Evolutionary conservation across 2,113 vertebrate genomes (phyloP).

Genomic region (Heloderma charlesbogerti): DNA sequence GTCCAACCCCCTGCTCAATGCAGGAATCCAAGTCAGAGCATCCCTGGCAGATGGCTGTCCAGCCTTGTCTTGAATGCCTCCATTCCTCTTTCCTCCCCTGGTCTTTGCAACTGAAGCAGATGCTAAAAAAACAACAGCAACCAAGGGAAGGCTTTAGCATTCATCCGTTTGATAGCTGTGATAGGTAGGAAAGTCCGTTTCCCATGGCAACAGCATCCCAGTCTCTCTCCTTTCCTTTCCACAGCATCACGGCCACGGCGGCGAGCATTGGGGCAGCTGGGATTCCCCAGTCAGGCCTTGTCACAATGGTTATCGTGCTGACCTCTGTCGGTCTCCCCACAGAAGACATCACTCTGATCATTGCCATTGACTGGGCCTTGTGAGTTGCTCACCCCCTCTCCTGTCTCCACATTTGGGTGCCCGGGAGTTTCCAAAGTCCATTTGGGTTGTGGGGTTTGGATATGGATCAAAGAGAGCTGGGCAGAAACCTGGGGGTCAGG

Average conservation of each 20-base stretch:
- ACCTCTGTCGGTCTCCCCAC: slow-evolving; percentile 89
- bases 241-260: slow-evolving; percentile 95
- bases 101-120: fast-evolving
- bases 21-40: no score
- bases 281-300: slow-evolving; percentile 88
- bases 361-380: slow-evolving; percentile 90
- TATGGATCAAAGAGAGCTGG: not conserved
- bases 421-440: no score
- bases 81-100: not conserved
- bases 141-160: not conserved
- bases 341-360: slow-evolving; percentile 88
- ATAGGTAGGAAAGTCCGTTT: not conserved
- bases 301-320: slow-evolving; percentile 92
- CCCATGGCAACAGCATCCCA: not conserved
- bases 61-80: no score
- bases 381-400: slow-evolving; percentile 63
- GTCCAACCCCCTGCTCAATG: no score
- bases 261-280: slow-evolving; percentile 92
- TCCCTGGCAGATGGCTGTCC: no score
- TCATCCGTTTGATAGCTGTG: not conserved
- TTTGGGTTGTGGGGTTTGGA: not conserved
- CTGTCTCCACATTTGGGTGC: no score
- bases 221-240: slow-evolving; percentile 11
- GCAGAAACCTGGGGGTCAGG: not conserved
- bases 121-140: not conserved